A percentile compares a stretch with the other conserved stretches of the same genome.
Evolutionary conservation across 2,113 vertebrate genomes (phyloP).

Genomic region (Xiphias gladius): DNA sequence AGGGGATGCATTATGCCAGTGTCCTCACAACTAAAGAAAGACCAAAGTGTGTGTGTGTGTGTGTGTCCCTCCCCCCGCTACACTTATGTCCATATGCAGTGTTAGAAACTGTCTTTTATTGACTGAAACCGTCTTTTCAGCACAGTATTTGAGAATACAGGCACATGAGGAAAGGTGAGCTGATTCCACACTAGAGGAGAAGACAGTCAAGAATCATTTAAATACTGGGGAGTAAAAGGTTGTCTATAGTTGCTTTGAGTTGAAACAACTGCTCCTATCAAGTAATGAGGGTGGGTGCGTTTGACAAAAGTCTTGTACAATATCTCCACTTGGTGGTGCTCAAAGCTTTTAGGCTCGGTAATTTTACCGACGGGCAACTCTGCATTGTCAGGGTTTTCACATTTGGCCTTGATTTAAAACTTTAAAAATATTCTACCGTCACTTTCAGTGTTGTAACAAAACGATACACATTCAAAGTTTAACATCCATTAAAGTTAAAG

Average conservation of each 20-base stretch:
- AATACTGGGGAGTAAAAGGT: neutral
- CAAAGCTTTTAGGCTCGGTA: neutral
- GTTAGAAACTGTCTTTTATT: constrained; percentile 35
- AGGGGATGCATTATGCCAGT: too few species aligned
- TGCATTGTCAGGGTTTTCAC: neutral
- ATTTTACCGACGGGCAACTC: neutral
- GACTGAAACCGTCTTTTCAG: neutral
- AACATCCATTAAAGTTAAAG: neutral
- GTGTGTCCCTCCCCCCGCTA: too few species aligned
- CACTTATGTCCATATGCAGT: neutral
- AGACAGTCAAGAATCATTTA: neutral
- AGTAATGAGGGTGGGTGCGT: neutral
- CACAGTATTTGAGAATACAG: neutral
- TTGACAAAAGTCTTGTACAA: neutral
- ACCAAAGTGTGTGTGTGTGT: too few species aligned
- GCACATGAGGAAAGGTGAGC: constrained; percentile 1
- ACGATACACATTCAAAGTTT: constrained; percentile 5
- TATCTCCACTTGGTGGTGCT: constrained; percentile 50
- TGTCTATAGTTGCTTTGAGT: neutral
- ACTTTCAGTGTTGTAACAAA: neutral
- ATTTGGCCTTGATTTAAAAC: neutral
- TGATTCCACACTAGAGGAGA: neutral
- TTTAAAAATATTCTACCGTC: neutral
- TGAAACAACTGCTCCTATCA: neutral
- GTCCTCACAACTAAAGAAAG: too few species aligned